Evolutionary conservation across 2,797 vertebrate species (phyloP).

Genomic region (Brachyrhaphis roseni): DNA sequence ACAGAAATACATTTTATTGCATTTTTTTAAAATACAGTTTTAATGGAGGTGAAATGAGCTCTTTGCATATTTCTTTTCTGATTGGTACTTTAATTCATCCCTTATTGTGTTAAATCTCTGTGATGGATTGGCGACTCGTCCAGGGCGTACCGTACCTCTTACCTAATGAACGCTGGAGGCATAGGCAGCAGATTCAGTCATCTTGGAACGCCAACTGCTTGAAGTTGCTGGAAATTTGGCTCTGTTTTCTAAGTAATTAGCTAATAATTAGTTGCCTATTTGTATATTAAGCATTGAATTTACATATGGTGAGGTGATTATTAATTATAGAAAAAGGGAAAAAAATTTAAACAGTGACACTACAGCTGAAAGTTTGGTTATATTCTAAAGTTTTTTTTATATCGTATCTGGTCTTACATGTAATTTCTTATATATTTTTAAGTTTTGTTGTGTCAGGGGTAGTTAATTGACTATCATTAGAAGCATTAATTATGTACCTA

Average conservation of each 20-base stretch:
- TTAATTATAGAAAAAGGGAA: not conserved
- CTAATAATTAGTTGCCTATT: not conserved
- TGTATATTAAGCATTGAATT: not conserved
- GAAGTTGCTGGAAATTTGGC: not conserved
- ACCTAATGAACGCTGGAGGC: not conserved
- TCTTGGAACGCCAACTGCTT: not conserved
- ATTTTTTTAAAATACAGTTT: not conserved
- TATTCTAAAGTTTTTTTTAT: not conserved
- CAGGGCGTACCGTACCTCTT: not conserved
- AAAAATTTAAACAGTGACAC: not conserved
- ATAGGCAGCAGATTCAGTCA: not conserved
- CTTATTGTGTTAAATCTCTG: not conserved
- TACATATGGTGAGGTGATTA: not conserved
- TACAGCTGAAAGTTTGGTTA: not conserved
- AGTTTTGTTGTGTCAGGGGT: not conserved
- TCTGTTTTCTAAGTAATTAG: not conserved
- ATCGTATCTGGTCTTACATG: slow-evolving; percentile 3
- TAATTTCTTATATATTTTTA: not conserved
- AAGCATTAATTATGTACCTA: not conserved
- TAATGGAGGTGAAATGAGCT: not conserved
- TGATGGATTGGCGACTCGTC: not conserved
- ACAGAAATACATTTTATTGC: not conserved
- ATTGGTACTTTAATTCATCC: not conserved
- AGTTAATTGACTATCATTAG: not conserved
- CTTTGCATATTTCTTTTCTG: not conserved